Evolutionary conservation across 2,888 invertebrate species (phyloP), one percentile per base, ranked within the genome.

Genomic region (Hyppa rectilinea): DNA sequence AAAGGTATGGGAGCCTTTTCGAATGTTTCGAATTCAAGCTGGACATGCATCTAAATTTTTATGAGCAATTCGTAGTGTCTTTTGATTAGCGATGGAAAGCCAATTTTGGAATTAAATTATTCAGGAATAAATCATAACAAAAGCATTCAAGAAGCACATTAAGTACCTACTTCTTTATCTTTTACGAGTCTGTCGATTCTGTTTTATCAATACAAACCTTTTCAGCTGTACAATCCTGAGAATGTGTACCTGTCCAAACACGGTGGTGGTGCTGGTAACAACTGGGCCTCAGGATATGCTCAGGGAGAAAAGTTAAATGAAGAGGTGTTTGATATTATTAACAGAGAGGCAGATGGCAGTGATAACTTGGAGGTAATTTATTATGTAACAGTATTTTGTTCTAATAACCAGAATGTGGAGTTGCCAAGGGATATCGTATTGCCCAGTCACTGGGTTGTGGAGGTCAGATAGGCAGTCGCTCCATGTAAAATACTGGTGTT

Each of bases 181-280:
- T 23, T 43, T 14, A 9, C 4, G 3, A n/a, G 4, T 31, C 3
- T 23, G 4, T 34, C 7, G 14, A 0, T 31, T 2, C 6, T 4
- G 2, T 50, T 20, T 43, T 47, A 40, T 40, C 17, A 9, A 43
- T 20, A 7, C 36, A 10, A 49, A 31, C 7, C 47, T 71, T 94
- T 93, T 29, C 82, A 98, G 97, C 96, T 99, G 20, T 99, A 99
- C 92, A 99, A 99, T 94, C 99, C 98, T 69, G 99, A 99, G 94
- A 99, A 99, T 96, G 98, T 99, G 23, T 99, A 98, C 91, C 92
- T 99, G 66, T 99, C 99, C 0, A 99, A 99, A 94, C 98, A 99
- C 91, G 99, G 99, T 12, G 99, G 99, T 65, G 99, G 99, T 71
- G 99, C 99, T 7, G 99, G 99, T 60, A 99, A 99, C 91, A 99